Evolutionary conservation across 2,888 invertebrate genomes (phyloP), one percentile per base, ranked within the genome.

Genomic region (Argyra leucocephala): DNA sequence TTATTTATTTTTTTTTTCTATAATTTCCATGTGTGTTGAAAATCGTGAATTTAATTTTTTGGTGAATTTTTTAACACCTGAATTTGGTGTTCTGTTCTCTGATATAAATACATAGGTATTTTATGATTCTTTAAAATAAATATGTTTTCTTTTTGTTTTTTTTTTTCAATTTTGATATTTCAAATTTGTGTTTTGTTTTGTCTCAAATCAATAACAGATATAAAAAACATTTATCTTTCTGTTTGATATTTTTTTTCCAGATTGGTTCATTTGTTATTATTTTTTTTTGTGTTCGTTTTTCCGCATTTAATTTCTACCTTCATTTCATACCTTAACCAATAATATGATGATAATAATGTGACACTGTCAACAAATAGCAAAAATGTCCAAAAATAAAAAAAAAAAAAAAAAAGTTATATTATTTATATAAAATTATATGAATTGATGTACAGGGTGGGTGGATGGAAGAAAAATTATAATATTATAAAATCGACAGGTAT

Each of bases 291-390:
- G 12, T 48, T 48, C 18, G 9, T 48, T 48, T 48, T 48, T 15
- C 10, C 10, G 10, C 10, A 48, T 48, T 48, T 48, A 48, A 48
- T 48, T 48, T 48, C n/a, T 48, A 48, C n/a, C 12, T 48, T 18
- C 18, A 15, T 48, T 48, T 5, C 48, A 15, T 48, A 48, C 48
- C 15, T 48, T 18, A 15, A 48, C 48, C 48, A n/a, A 48, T 48
- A 48, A 48, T 48, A 48, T 48, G 48, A 48, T 48, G 48, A 48
- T 48, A 48, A 48, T 48, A 48, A 18, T 48, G 48, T 48, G 48
- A 48, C 48, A 48, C 48, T 48, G 48, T 48, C 48, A 48, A n/a
- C 48, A 48, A 48, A 48, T 48, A 48, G 48, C 48, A 48, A 48
- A 48, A 18, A 48, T 48, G 15, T 48, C 48, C 7, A 48, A 48